Conservation (phyloP, 2,888 invertebrate species). For the Piscicola geometra region DNA sequence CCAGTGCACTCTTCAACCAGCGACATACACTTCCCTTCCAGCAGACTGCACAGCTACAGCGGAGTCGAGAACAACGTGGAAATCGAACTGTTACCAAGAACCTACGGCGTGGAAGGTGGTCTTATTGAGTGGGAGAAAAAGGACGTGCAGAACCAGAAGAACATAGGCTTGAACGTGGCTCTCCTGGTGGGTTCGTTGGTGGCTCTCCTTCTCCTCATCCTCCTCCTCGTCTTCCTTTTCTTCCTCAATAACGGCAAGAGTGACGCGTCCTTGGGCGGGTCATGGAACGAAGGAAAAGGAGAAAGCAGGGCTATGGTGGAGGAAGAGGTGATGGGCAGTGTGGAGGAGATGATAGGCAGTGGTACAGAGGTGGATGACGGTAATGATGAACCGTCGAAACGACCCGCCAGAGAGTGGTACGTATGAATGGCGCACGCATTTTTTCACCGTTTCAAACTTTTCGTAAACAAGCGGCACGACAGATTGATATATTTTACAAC, state of each 20-base stretch:
- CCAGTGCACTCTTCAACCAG: too few relatives aligned
- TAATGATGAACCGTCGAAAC: background rate
- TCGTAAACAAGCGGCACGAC: too few relatives aligned
- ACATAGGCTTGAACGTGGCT: conserved; percentile 5
- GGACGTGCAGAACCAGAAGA: background rate
- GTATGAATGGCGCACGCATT: too few relatives aligned
- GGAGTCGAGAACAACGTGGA: too few relatives aligned
- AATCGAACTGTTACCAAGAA: too few relatives aligned
- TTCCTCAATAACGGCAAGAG: background rate
- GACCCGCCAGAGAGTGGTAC: conserved; percentile 33
- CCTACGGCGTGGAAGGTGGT: too few relatives aligned
- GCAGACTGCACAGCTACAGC: too few relatives aligned
- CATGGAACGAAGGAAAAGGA: background rate
- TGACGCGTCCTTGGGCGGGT: background rate
- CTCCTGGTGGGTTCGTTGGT: conserved; percentile 13
- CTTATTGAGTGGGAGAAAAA: too few relatives aligned
- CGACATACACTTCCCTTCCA: too few relatives aligned
- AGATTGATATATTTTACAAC: too few relatives aligned
- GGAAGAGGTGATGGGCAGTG: background rate
- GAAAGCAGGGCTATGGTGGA: background rate
- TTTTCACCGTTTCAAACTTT: too few relatives aligned
- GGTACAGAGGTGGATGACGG: background rate
- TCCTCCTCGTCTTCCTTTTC: conserved; percentile 1
- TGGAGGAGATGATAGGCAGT: background rate
- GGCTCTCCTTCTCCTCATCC: conserved; percentile 3